Percentiles rank a stretch among this genome's conserved stretches.
Conservation (phyloP, 2,888 invertebrate genomes). For the Perdita meconis region DNA sequence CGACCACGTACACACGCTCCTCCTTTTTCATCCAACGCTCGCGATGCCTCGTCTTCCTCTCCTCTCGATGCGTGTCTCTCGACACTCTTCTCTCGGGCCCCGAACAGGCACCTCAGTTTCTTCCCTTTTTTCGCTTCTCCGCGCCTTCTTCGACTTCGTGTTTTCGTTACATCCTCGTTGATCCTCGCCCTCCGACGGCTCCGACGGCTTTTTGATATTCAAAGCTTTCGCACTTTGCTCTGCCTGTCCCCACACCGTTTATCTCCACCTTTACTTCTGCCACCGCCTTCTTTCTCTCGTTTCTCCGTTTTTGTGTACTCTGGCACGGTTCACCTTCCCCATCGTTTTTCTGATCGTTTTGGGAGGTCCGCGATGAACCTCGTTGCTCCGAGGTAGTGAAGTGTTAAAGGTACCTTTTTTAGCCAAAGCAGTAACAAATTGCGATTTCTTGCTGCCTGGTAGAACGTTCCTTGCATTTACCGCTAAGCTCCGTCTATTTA, state of each 20-base stretch:
- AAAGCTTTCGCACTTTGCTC: not conserved
- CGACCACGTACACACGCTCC: not conserved
- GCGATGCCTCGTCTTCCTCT: constrained; percentile 1
- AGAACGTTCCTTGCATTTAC: too few relatives aligned
- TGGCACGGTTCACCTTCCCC: constrained; percentile 17
- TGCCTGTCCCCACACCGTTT: not conserved
- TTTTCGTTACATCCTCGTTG: constrained; percentile 22
- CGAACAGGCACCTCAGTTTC: not conserved
- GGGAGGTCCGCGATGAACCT: too few relatives aligned
- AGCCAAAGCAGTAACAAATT: too few relatives aligned
- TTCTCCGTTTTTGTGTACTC: constrained; percentile 25
- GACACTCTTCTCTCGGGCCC: not conserved
- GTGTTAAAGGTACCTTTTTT: too few relatives aligned
- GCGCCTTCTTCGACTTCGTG: constrained; percentile 6
- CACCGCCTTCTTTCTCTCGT: not conserved
- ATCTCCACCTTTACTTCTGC: constrained; percentile 7
- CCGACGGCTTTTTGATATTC: constrained; percentile 31
- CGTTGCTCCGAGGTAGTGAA: too few relatives aligned
- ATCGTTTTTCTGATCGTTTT: too few relatives aligned
- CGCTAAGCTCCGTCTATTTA: too few relatives aligned
- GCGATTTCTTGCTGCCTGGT: too few relatives aligned
- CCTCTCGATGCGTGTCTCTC: constrained; percentile 7
- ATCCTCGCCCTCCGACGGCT: not conserved
- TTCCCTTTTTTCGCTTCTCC: not conserved
- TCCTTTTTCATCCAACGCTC: constrained; percentile 2